A percentile compares a stretch with the other conserved stretches of the same genome.
phyloP scores from a whole-genome alignment of 2,888 invertebrate genomes.

The Mechanitis messenoides region DNA sequence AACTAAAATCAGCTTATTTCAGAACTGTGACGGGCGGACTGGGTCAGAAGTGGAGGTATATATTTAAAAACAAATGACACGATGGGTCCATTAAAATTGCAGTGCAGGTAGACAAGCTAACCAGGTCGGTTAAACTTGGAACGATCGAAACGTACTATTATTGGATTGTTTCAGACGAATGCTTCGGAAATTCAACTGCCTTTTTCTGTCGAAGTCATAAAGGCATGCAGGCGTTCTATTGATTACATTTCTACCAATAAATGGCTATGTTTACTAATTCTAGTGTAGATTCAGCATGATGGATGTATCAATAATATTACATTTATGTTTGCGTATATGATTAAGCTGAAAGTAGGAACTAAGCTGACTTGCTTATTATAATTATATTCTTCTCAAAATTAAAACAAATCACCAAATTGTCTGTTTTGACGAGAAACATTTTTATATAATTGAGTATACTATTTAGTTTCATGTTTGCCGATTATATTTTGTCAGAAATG shows the following conservation, averaged over 20 bases:
- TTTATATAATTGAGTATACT: too few species aligned
- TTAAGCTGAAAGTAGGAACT: too few species aligned
- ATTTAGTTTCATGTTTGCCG: too few species aligned
- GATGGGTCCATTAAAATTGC: conserved; percentile 66
- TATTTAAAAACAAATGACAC: conserved; percentile 67
- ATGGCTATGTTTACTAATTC: conserved; percentile 34
- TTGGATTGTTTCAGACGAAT: conserved; percentile 59
- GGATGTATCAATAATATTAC: too few species aligned
- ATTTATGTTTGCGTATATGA: too few species aligned
- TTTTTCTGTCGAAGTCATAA: conserved; percentile 38
- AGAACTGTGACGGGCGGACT: conserved; percentile 53
- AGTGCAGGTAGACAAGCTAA: conserved; percentile 56
- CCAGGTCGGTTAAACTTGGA: conserved; percentile 67
- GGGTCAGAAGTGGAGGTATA: conserved; percentile 58
- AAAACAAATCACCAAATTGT: too few species aligned
- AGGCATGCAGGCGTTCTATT: conserved; percentile 35
- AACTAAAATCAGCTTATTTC: conserved; percentile 46
- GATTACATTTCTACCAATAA: conserved; percentile 44
- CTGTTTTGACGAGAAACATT: too few species aligned
- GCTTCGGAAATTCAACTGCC: conserved; percentile 52
- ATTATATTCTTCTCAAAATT: too few species aligned
- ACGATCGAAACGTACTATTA: conserved; percentile 69
- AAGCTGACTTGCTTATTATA: too few species aligned
- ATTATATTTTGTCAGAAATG: too few species aligned
- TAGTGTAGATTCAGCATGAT: conserved; percentile 25